These are phyloP conservation scores for Lanistes nyassanus DNA, from an alignment of 1,140 invertebrate genomes.

Conservation along the genomic window DNA sequence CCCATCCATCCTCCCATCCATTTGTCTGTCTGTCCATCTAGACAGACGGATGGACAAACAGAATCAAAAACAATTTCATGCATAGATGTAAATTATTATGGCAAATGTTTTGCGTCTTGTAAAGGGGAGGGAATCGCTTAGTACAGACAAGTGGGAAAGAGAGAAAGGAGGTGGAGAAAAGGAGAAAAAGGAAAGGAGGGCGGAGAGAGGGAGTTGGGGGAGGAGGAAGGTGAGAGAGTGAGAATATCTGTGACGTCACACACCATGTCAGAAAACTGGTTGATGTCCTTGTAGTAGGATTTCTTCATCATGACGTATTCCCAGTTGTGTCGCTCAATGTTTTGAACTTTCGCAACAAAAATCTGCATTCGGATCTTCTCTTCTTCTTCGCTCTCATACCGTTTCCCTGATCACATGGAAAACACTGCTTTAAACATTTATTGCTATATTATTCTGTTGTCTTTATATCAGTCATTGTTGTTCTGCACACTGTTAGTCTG, in stretches of 20 bases:
- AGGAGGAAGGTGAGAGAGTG: not conserved
- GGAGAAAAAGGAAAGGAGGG: too few species aligned
- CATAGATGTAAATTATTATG: not conserved
- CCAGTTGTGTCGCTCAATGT: conserved; percentile 53
- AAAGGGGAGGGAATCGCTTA: too few species aligned
- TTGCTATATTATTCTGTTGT: too few species aligned
- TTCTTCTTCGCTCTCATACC: conserved; percentile 34
- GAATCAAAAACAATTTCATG: too few species aligned
- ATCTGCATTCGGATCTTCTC: conserved; percentile 37
- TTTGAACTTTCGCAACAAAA: conserved; percentile 48
- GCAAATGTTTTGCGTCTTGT: not conserved
- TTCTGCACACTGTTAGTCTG: too few species aligned
- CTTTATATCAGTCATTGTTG: too few species aligned
- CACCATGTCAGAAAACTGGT: conserved; percentile 59
- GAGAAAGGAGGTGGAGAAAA: too few species aligned
- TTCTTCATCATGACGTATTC: conserved; percentile 47
- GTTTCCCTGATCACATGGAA: conserved; percentile 17
- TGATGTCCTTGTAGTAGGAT: conserved; percentile 54
- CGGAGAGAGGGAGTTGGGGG: not conserved
- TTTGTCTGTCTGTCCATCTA: too few species aligned
- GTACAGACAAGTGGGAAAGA: too few species aligned
- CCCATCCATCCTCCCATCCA: too few species aligned
- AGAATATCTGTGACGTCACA: conserved; percentile 1
- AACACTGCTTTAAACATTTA: too few species aligned
- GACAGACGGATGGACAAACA: too few species aligned